Base-by-base conservation (phyloP, 2,888 invertebrate genomes). In the Drosophila imparisetae region DNA sequence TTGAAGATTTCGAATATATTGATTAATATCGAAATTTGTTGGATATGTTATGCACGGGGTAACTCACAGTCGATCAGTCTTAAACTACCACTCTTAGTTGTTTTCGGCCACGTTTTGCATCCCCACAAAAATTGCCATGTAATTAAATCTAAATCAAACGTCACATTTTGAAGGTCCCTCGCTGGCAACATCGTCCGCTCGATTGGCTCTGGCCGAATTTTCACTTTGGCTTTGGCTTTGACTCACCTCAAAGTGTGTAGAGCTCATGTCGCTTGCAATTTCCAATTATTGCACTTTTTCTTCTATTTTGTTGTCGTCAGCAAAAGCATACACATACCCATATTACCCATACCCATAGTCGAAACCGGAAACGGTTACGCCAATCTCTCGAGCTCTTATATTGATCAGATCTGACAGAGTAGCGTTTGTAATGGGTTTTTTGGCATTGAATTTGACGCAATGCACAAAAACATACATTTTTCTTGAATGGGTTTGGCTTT, bases 111-210 rank as follows among this genome's bases (percentile, higher is more conserved):
- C 79, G 66, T 69, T 75, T 72, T 64, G 66, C 66, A 67, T 68
- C 45, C 72, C 65, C 74, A 61, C 50, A 64, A 61, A 66, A 54
- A 65, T 75, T 86, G 77, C 85, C 85, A 87, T 87, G 90, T 87
- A 87, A 87, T 87, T 87, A 87, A 90, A 90, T 88, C 89, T 90
- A 87, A 86, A 90, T 90, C 86, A 90, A 87, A 90, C 87, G 89
- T 90, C 86, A 81, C 88, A 80, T 83, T 85, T 78, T 87, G 86
- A 87, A 87, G 88, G 87, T 89, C 85, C 62, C 73, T 53, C 54
- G 53, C 72, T 54, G 74, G 65, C 68, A 69, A 66, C 72, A 70
- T 76, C 62, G 73, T 69, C 52, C 72, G 84, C 87, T 89, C 87
- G 85, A 86, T 86, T 89, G 85, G 89, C 69, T 86, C 70, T 83